Conservation (phyloP, 2,888 invertebrate genomes). For the Scaeva pyrastri region DNA sequence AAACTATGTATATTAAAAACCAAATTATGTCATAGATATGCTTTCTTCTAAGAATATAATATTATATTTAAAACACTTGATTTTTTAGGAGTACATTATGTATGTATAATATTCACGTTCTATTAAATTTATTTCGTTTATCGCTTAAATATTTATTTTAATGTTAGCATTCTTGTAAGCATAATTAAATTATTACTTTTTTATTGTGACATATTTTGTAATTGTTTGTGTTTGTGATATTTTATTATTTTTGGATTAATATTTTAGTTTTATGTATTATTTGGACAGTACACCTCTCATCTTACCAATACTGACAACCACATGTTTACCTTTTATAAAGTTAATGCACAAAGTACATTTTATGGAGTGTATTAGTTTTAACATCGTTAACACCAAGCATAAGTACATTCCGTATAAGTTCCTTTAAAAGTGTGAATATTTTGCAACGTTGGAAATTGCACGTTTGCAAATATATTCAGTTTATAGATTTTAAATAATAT, state of each 20-base stretch:
- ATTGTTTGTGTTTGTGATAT: constrained; percentile 27
- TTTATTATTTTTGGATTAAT: constrained; percentile 20
- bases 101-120: background rate
- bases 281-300: constrained; percentile 29
- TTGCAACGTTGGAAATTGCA: constrained; percentile 24
- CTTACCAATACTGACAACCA: constrained; percentile 39
- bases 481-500: constrained; percentile 22
- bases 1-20: too few relatives aligned
- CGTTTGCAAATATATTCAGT: constrained; percentile 46
- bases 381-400: constrained; percentile 36
- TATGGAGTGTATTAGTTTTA: constrained; percentile 23
- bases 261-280: constrained; percentile 2
- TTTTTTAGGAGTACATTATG: background rate
- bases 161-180: background rate
- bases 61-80: background rate
- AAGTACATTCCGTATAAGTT: constrained; percentile 22
- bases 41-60: too few relatives aligned
- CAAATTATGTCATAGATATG: too few relatives aligned
- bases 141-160: background rate
- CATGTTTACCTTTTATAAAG: constrained; percentile 20
- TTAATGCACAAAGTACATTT: constrained; percentile 16
- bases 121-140: background rate
- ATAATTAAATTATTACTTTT: background rate
- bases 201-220: background rate
- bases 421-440: constrained; percentile 42